Conservation (phyloP, 2,113 vertebrate species). For the Notarius quadriscutis region DNA sequence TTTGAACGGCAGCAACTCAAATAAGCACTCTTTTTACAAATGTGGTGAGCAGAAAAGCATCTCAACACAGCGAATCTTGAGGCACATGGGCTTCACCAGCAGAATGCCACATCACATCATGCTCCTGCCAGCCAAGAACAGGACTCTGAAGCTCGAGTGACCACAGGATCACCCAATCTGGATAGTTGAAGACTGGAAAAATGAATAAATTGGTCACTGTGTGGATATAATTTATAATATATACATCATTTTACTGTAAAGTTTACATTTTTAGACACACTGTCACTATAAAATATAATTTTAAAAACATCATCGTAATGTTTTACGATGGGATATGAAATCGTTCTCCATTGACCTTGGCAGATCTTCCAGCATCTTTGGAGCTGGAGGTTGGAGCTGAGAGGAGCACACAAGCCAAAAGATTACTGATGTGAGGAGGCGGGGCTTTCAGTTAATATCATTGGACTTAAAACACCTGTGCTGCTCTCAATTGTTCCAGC, state of each 20-base stretch:
- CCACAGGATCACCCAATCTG: not conserved
- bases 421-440: too few relatives aligned
- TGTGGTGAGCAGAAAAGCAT: not conserved
- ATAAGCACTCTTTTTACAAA: not conserved
- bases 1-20: not conserved
- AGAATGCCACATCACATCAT: not conserved
- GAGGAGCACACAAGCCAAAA: too few relatives aligned
- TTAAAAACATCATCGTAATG: too few relatives aligned
- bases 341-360: too few relatives aligned
- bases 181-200: not conserved
- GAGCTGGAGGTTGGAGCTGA: too few relatives aligned
- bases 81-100: not conserved
- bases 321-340: too few relatives aligned
- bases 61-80: not conserved
- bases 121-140: not conserved
- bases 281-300: too few relatives aligned
- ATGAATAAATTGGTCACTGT: not conserved
- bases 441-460: not conserved
- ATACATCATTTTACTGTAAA: not conserved
- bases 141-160: not conserved
- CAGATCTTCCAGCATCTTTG: too few relatives aligned
- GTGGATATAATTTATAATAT: not conserved
- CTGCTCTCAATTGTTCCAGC: not conserved
- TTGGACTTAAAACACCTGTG: not conserved
- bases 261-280: too few relatives aligned